phyloP scores from a whole-genome alignment of 2,113 vertebrate genomes.

The Anolis carolinensis region DNA sequence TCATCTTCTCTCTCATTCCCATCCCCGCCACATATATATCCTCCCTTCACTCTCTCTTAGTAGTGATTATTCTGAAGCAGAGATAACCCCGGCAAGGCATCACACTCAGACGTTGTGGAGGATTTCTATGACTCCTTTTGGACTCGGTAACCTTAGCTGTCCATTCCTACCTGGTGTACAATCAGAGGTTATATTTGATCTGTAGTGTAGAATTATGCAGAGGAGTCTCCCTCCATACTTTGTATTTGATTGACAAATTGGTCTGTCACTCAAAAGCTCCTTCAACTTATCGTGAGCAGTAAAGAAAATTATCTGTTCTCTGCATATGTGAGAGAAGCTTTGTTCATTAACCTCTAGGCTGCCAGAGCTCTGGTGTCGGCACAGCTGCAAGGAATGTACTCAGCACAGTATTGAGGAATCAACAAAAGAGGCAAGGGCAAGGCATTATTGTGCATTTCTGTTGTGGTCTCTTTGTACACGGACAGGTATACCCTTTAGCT shows the following conservation, averaged over 20 bases:
- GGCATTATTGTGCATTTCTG: neutral
- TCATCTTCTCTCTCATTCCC: neutral
- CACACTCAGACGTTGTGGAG: conserved; percentile 36
- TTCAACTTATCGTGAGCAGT: conserved; percentile 74
- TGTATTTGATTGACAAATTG: conserved; percentile 78
- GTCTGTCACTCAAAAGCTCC: conserved; percentile 76
- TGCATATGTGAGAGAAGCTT: conserved; percentile 69
- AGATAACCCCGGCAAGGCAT: conserved; percentile 63
- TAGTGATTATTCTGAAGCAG: conserved; percentile 61
- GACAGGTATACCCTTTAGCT: neutral
- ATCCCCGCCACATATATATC: neutral
- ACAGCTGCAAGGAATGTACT: conserved; percentile 37
- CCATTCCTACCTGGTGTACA: conserved; percentile 45
- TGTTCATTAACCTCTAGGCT: conserved; percentile 70
- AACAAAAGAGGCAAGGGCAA: conserved; percentile 18
- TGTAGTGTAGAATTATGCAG: conserved; percentile 70
- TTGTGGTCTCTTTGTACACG: neutral
- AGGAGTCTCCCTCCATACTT: conserved; percentile 67
- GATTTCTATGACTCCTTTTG: conserved; percentile 56
- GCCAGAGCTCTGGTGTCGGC: conserved; percentile 53
- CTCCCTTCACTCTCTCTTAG: conserved; percentile 21
- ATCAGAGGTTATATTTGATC: conserved; percentile 71
- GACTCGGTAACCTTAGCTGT: conserved; percentile 56
- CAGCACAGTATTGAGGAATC: conserved; percentile 15
- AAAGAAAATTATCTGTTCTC: conserved; percentile 77